Evolutionary conservation across 2,113 vertebrate species (phyloP).

Genomic region (Ptilorrhoa leucosticta): DNA sequence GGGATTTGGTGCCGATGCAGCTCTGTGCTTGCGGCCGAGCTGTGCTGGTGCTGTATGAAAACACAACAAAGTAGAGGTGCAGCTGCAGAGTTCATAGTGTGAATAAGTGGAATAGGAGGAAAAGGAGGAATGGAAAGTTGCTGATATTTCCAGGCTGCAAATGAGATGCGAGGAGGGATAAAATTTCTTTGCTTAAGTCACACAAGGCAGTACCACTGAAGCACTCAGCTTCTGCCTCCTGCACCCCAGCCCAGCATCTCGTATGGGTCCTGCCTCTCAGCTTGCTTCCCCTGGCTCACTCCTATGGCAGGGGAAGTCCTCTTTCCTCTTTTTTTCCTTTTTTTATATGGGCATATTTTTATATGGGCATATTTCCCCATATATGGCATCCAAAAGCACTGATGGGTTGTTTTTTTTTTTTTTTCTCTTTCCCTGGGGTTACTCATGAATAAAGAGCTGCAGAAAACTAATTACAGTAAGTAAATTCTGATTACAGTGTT

Average conservation of each 20-base stretch:
- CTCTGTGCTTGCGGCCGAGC: rapidly evolving
- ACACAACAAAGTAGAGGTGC: background rate
- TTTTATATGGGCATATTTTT: background rate
- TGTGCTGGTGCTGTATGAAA: background rate
- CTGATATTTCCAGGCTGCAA: background rate
- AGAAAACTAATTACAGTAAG: background rate
- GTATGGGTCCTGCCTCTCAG: rapidly evolving
- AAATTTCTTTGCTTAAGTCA: background rate
- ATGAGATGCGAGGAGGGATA: background rate
- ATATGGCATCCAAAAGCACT: rapidly evolving
- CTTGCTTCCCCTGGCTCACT: background rate
- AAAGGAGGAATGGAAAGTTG: background rate
- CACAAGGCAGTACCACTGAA: background rate
- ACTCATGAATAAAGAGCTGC: background rate
- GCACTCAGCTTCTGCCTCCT: background rate
- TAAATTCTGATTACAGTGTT: background rate
- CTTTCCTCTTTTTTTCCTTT: background rate
- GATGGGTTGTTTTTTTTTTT: background rate
- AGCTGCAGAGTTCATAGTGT: background rate
- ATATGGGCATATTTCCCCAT: background rate
- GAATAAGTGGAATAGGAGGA: background rate
- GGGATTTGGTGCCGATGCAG: background rate
- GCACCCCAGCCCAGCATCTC: background rate
- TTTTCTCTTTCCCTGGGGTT: background rate
- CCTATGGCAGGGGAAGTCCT: background rate